phyloP scores from a whole-genome alignment of 2,888 invertebrate species.

The Hecatera dysodea region DNA sequence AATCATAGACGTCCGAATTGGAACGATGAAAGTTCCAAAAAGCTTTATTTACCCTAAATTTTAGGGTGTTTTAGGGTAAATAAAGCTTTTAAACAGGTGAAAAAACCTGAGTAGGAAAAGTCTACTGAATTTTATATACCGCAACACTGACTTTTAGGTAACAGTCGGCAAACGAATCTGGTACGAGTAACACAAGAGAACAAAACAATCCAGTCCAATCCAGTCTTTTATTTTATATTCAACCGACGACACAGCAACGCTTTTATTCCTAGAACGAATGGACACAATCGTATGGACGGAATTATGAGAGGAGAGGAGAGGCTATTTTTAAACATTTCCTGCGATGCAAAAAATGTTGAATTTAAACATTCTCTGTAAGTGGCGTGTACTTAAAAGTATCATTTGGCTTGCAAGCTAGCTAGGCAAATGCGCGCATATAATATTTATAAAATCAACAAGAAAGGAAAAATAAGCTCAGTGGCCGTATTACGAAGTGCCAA shows the following conservation, averaged over 20 bases:
- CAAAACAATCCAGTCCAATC: conserved; percentile 32
- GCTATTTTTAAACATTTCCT: conserved; percentile 8
- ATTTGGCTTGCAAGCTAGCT: background rate
- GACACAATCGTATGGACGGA: conserved; percentile 16
- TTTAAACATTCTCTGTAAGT: background rate
- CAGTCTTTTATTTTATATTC: conserved; percentile 54
- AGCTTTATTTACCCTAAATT: background rate
- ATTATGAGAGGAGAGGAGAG: conserved; percentile 44
- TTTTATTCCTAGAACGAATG: conserved; percentile 43
- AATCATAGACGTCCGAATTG: too few relatives aligned
- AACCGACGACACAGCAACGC: conserved; percentile 40
- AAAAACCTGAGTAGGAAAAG: too few relatives aligned
- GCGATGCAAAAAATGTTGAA: background rate
- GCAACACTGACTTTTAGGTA: conserved; percentile 38
- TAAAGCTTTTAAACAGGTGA: too few relatives aligned
- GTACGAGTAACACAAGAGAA: conserved; percentile 27
- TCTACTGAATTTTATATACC: conserved; percentile 13
- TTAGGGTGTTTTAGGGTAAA: too few relatives aligned
- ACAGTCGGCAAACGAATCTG: conserved; percentile 31
- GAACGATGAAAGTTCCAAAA: background rate
- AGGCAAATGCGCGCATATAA: background rate
- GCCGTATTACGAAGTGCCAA: too few relatives aligned
- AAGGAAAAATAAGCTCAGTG: background rate
- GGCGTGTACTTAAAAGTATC: background rate
- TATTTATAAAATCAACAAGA: background rate